phyloP scores from a whole-genome alignment of 2,797 vertebrate genomes.

The Scarus forsteni region DNA sequence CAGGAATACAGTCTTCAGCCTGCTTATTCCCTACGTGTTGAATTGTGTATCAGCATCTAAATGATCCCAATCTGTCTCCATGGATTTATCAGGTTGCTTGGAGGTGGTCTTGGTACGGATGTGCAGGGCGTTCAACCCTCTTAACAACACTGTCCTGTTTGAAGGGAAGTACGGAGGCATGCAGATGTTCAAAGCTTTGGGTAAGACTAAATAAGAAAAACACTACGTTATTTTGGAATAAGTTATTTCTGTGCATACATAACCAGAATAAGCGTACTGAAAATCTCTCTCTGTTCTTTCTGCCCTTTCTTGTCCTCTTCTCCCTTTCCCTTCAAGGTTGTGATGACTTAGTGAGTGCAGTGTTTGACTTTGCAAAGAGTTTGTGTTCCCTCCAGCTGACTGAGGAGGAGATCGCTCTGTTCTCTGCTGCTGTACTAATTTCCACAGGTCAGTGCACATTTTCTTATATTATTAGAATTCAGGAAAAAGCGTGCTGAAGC shows the following conservation, averaged over 20 bases:
- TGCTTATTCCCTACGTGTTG: background rate
- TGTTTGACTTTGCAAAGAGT: conserved; percentile 99
- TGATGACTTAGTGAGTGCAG: conserved; percentile 96
- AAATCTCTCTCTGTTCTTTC: conserved; percentile 13
- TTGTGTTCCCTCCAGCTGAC: conserved; percentile 97
- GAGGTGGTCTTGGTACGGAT: conserved; percentile 99
- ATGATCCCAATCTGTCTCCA: background rate
- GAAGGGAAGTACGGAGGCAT: conserved; percentile 99
- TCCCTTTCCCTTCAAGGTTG: conserved; percentile 86
- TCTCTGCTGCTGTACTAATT: conserved; percentile 98
- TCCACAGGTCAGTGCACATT: conserved; percentile 91
- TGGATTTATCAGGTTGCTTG: conserved; percentile 89
- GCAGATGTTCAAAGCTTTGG: conserved; percentile 99
- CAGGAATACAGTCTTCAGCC: no score
- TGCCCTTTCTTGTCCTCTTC: conserved; percentile 38
- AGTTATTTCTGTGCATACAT: conserved; percentile 27
- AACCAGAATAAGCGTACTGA: conserved; percentile 40
- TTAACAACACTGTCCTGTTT: conserved; percentile 99
- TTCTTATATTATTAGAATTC: conserved; percentile 3
- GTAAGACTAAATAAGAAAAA: conserved; percentile 75
- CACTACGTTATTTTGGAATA: background rate
- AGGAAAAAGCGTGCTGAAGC: background rate
- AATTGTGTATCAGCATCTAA: background rate
- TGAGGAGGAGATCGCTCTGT: conserved; percentile 98
- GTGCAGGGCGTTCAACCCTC: conserved; percentile 99